Evolutionary conservation across 2,797 vertebrate genomes (phyloP), one percentile per base, ranked within the genome.

Genomic region (Hylomyscus alleni): DNA sequence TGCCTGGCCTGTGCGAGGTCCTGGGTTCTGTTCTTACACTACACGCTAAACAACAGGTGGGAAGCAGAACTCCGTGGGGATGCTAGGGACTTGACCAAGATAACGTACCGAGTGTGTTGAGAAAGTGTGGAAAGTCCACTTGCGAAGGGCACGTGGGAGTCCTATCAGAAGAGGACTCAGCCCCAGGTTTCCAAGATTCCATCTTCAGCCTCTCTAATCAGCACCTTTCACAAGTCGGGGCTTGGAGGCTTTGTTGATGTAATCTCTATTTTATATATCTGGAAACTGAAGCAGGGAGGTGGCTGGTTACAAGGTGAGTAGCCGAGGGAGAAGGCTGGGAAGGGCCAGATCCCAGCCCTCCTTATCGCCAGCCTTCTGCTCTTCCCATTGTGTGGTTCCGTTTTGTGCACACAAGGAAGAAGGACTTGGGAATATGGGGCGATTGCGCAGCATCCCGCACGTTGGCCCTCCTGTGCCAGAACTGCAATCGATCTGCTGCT

Each of bases 31-130:
- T 58, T 69, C 22, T 72, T 56, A 47, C 54, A 26, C 80, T 60
- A 5, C 31, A 37, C 34, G 76, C 20, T 13, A 72, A 58, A 13
- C 58, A 47, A 60, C 56, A 60, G 22, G 72, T 47, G 52, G 62
- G 77, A 91, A 90, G 81, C 31, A 47, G 37, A 90, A 75, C 62
- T 85, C 88, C 14, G 22, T 52, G 81, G 87, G 87, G 73, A 75
- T 13, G n/a, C n/a, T 80, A 47, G 29, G 81, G 9, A 34, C 81
- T 75, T 90, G 69, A 76, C 60, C 34, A 67, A 22, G 40, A 72
- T 37, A 72, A n/a, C 3, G 62, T 26, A 14, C 5, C 4, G 2
- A 4, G 37, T 65, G 56, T 56, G 11, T 80, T 62, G n/a, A n/a
- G n/a, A n/a, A 44, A 29, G 17, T 58, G 10, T 75, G 77, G 52